Evolutionary conservation across 2,113 vertebrate genomes (phyloP).

Genomic region (Ptyas mucosa): DNA sequence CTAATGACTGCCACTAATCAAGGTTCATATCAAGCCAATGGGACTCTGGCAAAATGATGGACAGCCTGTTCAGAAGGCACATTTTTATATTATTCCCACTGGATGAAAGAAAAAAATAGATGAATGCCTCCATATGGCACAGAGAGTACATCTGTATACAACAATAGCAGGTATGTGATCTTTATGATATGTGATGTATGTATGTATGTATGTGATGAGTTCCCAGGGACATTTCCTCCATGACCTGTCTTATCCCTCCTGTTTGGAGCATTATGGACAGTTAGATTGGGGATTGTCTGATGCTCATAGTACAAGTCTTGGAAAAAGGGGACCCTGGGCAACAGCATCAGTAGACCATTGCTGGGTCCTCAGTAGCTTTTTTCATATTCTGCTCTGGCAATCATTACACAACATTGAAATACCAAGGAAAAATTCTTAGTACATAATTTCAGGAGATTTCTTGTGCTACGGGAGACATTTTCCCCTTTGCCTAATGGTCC

Average conservation of each 20-base stretch:
- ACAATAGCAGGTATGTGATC: not conserved
- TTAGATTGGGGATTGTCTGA: not conserved
- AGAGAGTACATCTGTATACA: not conserved
- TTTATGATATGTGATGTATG: too few relatives aligned
- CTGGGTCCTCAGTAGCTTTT: not conserved
- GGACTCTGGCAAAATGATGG: not conserved
- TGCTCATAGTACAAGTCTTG: not conserved
- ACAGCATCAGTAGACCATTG: not conserved
- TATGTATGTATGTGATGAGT: too few relatives aligned
- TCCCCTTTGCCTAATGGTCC: not conserved
- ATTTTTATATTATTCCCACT: not conserved
- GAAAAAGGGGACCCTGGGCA: not conserved
- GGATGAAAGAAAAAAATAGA: not conserved
- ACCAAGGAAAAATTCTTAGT: not conserved
- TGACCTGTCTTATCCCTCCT: not conserved
- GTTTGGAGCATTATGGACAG: not conserved
- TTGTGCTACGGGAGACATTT: not conserved
- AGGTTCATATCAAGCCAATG: not conserved
- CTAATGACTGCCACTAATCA: not conserved
- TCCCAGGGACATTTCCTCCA: not conserved
- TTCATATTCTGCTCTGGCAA: not conserved
- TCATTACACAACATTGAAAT: not conserved
- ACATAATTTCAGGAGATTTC: not conserved
- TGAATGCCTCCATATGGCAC: not conserved
- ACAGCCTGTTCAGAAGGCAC: not conserved